Evolutionary conservation across 53 echinoderm and acorn worm species (phyloP).

Genomic region (Henricia sp.): DNA sequence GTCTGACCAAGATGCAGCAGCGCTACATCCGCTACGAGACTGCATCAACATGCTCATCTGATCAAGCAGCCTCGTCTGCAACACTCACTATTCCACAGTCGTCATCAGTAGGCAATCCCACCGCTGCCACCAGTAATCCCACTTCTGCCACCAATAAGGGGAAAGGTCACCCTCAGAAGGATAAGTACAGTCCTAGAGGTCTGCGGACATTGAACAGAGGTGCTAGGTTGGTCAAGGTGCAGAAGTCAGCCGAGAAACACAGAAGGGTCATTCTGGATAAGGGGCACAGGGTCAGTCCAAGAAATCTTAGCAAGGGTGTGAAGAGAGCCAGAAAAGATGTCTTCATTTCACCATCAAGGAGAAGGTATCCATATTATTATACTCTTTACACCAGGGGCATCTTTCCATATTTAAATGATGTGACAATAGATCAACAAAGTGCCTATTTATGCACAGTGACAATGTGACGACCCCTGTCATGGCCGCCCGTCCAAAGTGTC

Average conservation of each 20-base stretch:
- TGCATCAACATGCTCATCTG: slow-evolving; percentile 77
- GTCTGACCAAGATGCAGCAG: slow-evolving; percentile 66
- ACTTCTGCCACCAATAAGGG: neutral
- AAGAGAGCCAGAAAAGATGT: slow-evolving; percentile 44
- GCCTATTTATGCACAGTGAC: too few species aligned
- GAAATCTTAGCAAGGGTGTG: slow-evolving; percentile 1
- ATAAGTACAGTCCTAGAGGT: neutral
- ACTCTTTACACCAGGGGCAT: too few species aligned
- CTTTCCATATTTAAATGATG: too few species aligned
- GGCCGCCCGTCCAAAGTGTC: too few species aligned
- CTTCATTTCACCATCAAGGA: slow-evolving; percentile 9
- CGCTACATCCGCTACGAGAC: slow-evolving; percentile 78
- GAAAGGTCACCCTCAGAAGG: slow-evolving; percentile 4
- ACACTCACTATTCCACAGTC: slow-evolving; percentile 51
- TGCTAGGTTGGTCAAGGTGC: slow-evolving; percentile 17
- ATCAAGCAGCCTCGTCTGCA: slow-evolving; percentile 72
- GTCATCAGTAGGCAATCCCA: neutral
- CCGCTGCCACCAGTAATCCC: slow-evolving; percentile 28
- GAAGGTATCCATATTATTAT: slow-evolving; percentile 16
- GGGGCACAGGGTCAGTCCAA: slow-evolving; percentile 35
- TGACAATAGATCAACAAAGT: too few species aligned
- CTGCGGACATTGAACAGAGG: slow-evolving; percentile 21
- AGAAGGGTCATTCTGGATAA: slow-evolving; percentile 16
- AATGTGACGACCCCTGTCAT: too few species aligned
- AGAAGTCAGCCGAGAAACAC: slow-evolving; percentile 45